These are phyloP conservation scores for Parauchenoglanis punctatus DNA, from an alignment of 2,797 vertebrate genomes.

Conservation along the genomic window DNA sequence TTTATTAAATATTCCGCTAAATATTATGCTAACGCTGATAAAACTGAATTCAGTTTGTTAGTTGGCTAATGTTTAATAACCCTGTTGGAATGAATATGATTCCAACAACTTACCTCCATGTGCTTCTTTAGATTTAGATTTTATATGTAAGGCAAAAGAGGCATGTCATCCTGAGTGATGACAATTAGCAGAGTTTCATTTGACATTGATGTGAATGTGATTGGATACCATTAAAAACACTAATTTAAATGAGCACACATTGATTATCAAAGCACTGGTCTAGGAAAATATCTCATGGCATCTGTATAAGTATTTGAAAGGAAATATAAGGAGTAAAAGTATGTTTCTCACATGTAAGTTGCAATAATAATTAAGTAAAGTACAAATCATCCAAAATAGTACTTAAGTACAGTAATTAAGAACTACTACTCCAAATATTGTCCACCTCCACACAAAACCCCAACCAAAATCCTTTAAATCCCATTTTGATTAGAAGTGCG, in stretches of 20 bases:
- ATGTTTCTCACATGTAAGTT: not conserved
- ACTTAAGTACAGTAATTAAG: not conserved
- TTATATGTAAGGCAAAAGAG: not conserved
- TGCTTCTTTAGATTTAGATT: not conserved
- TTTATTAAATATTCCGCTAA: not conserved
- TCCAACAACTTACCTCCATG: not conserved
- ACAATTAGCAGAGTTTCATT: not conserved
- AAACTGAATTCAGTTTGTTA: not conserved
- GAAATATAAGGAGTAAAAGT: not conserved
- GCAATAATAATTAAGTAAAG: not conserved
- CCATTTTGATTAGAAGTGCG: slow-evolving; percentile 19
- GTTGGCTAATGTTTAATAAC: not conserved
- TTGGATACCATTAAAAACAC: not conserved
- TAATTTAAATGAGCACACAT: not conserved
- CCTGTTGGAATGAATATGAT: not conserved
- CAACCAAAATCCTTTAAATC: not conserved
- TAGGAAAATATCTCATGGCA: not conserved
- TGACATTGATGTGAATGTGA: not conserved
- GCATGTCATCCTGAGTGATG: not conserved
- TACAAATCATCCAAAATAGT: not conserved
- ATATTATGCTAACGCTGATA: not conserved
- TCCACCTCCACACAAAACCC: not conserved
- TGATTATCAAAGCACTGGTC: not conserved
- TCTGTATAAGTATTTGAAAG: not conserved
- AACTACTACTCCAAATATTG: not conserved